Percentiles rank a stretch among this genome's conserved stretches.
phyloP scores from a whole-genome alignment of 2,888 invertebrate genomes.

The Saturnia japonica region DNA sequence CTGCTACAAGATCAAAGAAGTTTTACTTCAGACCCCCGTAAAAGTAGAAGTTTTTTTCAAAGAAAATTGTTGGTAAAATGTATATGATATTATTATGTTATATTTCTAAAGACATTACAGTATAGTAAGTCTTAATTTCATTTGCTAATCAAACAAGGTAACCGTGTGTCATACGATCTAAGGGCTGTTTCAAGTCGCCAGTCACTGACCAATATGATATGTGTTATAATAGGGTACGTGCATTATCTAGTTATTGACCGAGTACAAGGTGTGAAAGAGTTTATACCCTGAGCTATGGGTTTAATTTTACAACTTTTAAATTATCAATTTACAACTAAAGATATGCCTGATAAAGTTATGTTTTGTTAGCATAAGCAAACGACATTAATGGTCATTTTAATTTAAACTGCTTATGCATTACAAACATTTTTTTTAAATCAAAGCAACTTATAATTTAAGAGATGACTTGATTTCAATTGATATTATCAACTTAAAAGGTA shows the following conservation, averaged over 20 bases:
- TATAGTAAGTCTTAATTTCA: not conserved
- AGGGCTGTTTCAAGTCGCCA: slow-evolving; percentile 69
- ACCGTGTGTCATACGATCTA: slow-evolving; percentile 54
- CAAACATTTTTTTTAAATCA: too few species aligned
- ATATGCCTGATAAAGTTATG: slow-evolving; percentile 21
- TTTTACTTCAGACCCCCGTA: too few species aligned
- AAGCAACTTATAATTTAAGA: too few species aligned
- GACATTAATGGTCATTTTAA: not conserved
- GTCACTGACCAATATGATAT: slow-evolving; percentile 66
- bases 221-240: slow-evolving; percentile 59
- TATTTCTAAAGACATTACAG: not conserved
- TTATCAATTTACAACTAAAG: slow-evolving; percentile 15
- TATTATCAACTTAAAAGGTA: too few species aligned
- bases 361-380: not conserved
- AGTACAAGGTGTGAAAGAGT: slow-evolving; percentile 71
- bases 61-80: too few species aligned
- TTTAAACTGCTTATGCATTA: not conserved
- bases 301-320: slow-evolving; percentile 16
- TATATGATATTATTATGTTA: too few species aligned
- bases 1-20: too few species aligned
- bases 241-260: slow-evolving; percentile 73
- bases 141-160: slow-evolving; percentile 14
- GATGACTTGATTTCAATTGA: too few species aligned
- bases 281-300: slow-evolving; percentile 22
- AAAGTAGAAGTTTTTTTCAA: too few species aligned